Evolutionary conservation across 2,888 invertebrate species (phyloP).

Genomic region (Cloeon dipterum): DNA sequence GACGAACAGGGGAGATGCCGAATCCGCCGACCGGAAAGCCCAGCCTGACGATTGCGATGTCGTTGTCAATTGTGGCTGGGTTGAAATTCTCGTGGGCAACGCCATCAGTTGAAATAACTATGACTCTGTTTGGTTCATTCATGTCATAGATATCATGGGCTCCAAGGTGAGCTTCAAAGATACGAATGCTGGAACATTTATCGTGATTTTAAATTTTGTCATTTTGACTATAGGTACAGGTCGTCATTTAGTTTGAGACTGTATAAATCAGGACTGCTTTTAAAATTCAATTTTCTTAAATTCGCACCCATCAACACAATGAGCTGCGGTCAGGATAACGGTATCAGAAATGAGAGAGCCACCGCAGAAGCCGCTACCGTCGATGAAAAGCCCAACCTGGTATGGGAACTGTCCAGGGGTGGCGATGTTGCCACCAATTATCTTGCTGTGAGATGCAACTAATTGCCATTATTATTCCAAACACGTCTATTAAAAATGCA

Average conservation of each 20-base stretch:
- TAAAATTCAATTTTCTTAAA: neutral
- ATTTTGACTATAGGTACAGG: too few species aligned
- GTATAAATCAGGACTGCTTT: neutral
- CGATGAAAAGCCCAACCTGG: constrained; percentile 1
- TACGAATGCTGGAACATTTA: neutral
- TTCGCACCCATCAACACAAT: constrained; percentile 10
- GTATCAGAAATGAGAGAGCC: constrained; percentile 9
- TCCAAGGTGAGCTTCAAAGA: constrained; percentile 1
- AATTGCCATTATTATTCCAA: too few species aligned
- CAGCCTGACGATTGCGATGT: constrained; percentile 11
- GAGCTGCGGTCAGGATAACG: constrained; percentile 10
- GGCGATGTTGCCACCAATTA: neutral
- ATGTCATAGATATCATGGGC: constrained; percentile 7
- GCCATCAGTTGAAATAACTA: constrained; percentile 7
- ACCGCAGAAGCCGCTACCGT: constrained; percentile 9
- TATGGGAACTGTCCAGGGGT: constrained; percentile 1
- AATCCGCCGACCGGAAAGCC: constrained; percentile 8
- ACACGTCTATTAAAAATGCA: too few species aligned
- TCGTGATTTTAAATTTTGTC: too few species aligned
- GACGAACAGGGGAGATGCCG: too few species aligned
- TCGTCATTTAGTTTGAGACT: too few species aligned
- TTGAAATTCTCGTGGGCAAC: constrained; percentile 9
- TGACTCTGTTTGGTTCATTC: constrained; percentile 7
- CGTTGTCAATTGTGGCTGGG: constrained; percentile 9
- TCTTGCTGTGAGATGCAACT: neutral